These are phyloP conservation scores for Scolanthus callimorphus DNA, from an alignment of 92 coral and sea anemone species.

Conservation along the genomic window DNA sequence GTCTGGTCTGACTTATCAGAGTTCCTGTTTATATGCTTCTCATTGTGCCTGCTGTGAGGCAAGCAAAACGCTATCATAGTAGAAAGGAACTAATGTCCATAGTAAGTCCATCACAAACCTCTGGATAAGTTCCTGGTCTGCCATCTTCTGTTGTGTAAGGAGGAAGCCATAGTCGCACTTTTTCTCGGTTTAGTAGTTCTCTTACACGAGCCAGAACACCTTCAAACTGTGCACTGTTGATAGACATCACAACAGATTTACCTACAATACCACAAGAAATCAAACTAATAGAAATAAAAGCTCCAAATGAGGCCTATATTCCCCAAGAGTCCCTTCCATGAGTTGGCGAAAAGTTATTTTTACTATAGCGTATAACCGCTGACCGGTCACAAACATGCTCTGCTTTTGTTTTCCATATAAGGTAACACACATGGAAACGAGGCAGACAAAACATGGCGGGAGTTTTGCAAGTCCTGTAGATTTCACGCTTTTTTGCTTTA, in stretches of 20 bases:
- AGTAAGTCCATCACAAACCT: constrained; percentile 45
- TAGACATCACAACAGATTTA: constrained; percentile 33
- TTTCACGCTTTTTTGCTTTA: too few species aligned
- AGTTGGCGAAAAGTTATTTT: background rate
- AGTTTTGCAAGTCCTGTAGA: too few species aligned
- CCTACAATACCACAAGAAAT: too few species aligned
- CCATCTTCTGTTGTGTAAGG: constrained; percentile 75
- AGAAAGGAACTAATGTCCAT: too few species aligned
- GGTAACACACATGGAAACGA: constrained; percentile 1
- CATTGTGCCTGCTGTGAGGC: too few species aligned
- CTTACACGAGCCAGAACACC: constrained; percentile 50
- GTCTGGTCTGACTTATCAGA: too few species aligned
- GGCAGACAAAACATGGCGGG: constrained; percentile 46
- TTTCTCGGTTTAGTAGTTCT: constrained; percentile 75
- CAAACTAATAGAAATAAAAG: constrained; percentile 1
- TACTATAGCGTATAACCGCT: constrained; percentile 39
- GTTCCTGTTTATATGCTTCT: too few species aligned
- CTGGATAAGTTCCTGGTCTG: constrained; percentile 50
- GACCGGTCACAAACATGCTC: constrained; percentile 9
- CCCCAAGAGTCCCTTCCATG: background rate
- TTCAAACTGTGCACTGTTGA: constrained; percentile 40
- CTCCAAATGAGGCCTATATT: background rate
- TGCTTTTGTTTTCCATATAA: constrained; percentile 16
- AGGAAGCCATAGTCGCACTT: constrained; percentile 78
- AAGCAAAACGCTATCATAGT: too few species aligned